Conservation (phyloP, 2,797 vertebrate species). For the Amphiprion clarkii region DNA sequence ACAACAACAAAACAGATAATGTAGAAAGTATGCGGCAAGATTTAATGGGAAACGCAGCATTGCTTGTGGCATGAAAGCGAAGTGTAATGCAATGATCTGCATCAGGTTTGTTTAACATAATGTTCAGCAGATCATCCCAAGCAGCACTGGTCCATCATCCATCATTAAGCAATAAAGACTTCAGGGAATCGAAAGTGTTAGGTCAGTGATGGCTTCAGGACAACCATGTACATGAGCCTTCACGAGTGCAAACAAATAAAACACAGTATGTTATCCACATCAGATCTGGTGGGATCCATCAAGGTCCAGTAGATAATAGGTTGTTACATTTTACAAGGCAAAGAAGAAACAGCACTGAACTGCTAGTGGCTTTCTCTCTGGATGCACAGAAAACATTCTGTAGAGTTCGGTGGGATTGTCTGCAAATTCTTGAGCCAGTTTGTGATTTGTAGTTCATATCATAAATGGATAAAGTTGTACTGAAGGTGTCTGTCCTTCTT, state of each 20-base stretch:
- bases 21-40: neutral
- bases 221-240: neutral
- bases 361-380: too few species aligned
- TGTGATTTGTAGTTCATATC: too few species aligned
- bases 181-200: neutral
- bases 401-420: too few species aligned
- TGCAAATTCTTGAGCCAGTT: too few species aligned
- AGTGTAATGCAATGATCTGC: neutral
- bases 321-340: too few species aligned
- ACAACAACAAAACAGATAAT: constrained; percentile 8
- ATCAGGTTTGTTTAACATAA: neutral
- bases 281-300: too few species aligned
- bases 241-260: neutral
- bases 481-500: too few species aligned
- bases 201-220: neutral
- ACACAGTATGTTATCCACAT: too few species aligned
- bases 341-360: too few species aligned
- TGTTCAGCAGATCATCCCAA: neutral
- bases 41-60: neutral
- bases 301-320: too few species aligned
- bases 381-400: too few species aligned
- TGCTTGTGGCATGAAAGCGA: neutral
- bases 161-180: neutral
- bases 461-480: too few species aligned
- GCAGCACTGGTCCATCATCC: neutral